Evolutionary conservation across 2,888 invertebrate species (phyloP).

Genomic region (Drosophila mimica): DNA sequence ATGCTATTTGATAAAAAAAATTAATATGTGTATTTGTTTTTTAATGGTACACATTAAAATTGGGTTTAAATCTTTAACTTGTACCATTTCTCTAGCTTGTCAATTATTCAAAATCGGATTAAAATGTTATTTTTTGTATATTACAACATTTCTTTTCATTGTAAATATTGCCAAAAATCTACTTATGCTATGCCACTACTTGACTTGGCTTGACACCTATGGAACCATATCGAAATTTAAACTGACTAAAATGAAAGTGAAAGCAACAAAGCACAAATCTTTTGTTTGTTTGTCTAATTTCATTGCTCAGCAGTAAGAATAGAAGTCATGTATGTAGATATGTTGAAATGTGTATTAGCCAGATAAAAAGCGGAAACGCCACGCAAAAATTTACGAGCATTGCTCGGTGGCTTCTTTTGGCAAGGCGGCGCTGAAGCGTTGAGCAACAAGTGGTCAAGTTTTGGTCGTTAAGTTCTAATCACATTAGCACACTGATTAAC

Average conservation of each 20-base stretch:
- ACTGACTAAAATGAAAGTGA: slow-evolving; percentile 1
- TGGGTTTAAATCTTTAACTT: neutral
- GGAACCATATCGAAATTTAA: too few species aligned
- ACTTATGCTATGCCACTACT: too few species aligned
- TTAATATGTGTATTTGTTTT: too few species aligned
- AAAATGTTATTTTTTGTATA: neutral
- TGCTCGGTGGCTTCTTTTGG: slow-evolving; percentile 44
- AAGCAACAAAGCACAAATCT: neutral
- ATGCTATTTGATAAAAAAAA: neutral
- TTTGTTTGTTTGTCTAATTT: slow-evolving; percentile 2
- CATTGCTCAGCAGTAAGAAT: slow-evolving; percentile 1
- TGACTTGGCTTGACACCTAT: neutral
- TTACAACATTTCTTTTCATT: neutral
- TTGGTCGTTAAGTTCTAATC: slow-evolving; percentile 60
- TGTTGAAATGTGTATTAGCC: slow-evolving; percentile 14
- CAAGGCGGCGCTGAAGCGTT: slow-evolving; percentile 57
- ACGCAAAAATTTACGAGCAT: slow-evolving; percentile 63
- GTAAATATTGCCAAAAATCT: neutral
- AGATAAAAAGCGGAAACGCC: slow-evolving; percentile 62
- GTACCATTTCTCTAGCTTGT: neutral
- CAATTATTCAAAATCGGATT: neutral
- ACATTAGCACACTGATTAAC: slow-evolving; percentile 76
- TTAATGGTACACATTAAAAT: neutral
- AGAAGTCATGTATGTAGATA: slow-evolving; percentile 1
- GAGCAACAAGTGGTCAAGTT: slow-evolving; percentile 70